These are phyloP conservation scores for Charina bottae DNA, from an alignment of 2,113 vertebrate genomes.

Conservation along the genomic window DNA sequence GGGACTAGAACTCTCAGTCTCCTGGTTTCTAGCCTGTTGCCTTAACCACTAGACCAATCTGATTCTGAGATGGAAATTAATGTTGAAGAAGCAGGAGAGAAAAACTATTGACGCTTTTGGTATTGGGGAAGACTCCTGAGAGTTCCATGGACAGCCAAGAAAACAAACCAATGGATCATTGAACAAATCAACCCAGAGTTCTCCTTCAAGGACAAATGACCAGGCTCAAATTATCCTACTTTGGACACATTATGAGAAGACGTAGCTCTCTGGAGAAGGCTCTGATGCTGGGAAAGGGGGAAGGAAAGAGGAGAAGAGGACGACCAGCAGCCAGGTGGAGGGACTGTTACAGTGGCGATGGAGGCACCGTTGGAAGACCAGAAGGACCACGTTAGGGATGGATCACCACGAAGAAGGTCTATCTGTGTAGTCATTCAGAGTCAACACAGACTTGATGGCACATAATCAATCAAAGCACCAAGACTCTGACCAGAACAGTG, in stretches of 20 bases:
- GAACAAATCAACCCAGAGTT: neutral
- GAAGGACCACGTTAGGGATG: neutral
- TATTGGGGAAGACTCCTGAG: too few relatives aligned
- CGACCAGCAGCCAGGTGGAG: neutral
- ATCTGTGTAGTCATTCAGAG: too few relatives aligned
- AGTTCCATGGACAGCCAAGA: neutral
- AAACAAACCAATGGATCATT: neutral
- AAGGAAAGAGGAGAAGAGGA: neutral
- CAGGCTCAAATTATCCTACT: neutral
- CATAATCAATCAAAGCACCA: neutral
- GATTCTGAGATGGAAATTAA: too few relatives aligned
- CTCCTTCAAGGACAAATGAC: neutral
- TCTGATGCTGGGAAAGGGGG: neutral
- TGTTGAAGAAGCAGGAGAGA: too few relatives aligned
- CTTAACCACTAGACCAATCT: too few relatives aligned
- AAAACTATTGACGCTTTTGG: too few relatives aligned
- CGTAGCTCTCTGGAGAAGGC: neutral
- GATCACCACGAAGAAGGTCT: neutral
- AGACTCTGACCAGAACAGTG: neutral
- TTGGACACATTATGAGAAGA: neutral
- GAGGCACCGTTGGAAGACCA: neutral
- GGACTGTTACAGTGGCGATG: neutral
- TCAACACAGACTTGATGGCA: neutral
- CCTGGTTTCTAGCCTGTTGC: too few relatives aligned
- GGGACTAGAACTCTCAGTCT: too few relatives aligned